Conservation (phyloP, 2,113 vertebrate species). For the Alethe diademata region DNA sequence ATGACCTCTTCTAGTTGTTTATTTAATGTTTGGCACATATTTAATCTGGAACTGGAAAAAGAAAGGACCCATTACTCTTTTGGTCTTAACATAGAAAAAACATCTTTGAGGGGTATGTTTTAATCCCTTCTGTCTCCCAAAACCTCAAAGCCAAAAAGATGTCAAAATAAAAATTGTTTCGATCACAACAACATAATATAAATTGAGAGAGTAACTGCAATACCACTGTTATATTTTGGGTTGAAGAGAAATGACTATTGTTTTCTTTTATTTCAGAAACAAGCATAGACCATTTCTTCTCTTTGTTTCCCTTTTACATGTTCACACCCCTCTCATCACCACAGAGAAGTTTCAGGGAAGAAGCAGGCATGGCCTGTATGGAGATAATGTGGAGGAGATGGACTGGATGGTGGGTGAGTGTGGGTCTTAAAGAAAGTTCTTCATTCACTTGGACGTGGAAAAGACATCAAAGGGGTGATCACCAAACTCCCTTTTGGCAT, state of each 20-base stretch:
- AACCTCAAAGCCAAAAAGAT: background rate
- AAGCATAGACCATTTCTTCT: slow-evolving; percentile 81
- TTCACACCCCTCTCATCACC: slow-evolving; percentile 80
- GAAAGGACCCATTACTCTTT: background rate
- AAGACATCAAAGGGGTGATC: background rate
- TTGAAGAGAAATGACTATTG: background rate
- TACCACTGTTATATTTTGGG: background rate
- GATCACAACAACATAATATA: background rate
- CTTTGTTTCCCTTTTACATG: slow-evolving; percentile 82
- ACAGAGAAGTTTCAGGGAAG: slow-evolving; percentile 78
- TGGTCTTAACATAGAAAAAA: background rate
- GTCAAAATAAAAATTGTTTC: background rate
- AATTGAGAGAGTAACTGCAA: background rate
- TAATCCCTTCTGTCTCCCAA: background rate
- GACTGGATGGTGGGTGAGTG: slow-evolving; percentile 87
- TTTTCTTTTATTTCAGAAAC: slow-evolving; percentile 73
- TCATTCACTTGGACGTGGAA: background rate
- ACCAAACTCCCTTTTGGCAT: background rate
- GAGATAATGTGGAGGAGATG: slow-evolving; percentile 87
- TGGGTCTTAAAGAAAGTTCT: background rate
- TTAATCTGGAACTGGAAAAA: background rate
- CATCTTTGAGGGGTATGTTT: background rate
- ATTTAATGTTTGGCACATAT: background rate
- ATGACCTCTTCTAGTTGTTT: background rate
- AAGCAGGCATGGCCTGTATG: slow-evolving; percentile 84